Evolutionary conservation across 53 echinoderm and acorn worm genomes (phyloP).

Genomic region (Arbacia lixula): DNA sequence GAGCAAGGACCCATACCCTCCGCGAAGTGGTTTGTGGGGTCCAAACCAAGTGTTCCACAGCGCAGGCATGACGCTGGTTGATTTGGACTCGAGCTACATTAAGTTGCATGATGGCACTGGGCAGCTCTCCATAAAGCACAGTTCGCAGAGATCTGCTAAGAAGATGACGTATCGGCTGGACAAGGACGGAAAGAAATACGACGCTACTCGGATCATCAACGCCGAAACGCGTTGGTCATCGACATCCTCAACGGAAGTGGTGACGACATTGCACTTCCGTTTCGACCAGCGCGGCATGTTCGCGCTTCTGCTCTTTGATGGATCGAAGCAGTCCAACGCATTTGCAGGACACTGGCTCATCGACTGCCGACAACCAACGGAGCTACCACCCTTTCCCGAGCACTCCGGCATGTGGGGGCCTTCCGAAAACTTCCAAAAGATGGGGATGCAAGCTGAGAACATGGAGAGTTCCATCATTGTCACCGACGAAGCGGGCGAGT

Average conservation of each 20-base stretch:
- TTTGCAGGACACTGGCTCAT: conserved; percentile 39
- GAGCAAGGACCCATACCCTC: conserved; percentile 27
- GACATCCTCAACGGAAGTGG: neutral
- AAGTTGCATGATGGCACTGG: conserved; percentile 13
- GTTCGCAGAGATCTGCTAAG: conserved; percentile 20
- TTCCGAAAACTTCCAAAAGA: conserved; percentile 44
- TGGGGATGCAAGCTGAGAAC: conserved; percentile 39
- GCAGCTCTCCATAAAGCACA: conserved; percentile 38
- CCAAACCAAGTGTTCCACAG: conserved; percentile 48
- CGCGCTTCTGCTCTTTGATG: conserved; percentile 37
- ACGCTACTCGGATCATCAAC: conserved; percentile 16
- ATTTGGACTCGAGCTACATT: conserved; percentile 11
- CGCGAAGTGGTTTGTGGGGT: conserved; percentile 43
- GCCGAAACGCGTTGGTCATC: conserved; percentile 44
- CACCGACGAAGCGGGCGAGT: conserved; percentile 16
- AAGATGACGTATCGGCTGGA: conserved; percentile 41
- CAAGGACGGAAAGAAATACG: conserved; percentile 30
- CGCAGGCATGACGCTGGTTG: conserved; percentile 15
- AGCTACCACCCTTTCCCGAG: conserved; percentile 25
- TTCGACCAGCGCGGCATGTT: conserved; percentile 34
- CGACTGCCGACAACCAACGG: neutral
- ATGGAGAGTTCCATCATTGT: neutral
- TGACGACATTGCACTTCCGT: conserved; percentile 19
- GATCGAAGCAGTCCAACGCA: conserved; percentile 41
- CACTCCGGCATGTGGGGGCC: conserved; percentile 46